Base-by-base conservation (phyloP, 2,888 invertebrate species). In the Tineola bisselliella region DNA sequence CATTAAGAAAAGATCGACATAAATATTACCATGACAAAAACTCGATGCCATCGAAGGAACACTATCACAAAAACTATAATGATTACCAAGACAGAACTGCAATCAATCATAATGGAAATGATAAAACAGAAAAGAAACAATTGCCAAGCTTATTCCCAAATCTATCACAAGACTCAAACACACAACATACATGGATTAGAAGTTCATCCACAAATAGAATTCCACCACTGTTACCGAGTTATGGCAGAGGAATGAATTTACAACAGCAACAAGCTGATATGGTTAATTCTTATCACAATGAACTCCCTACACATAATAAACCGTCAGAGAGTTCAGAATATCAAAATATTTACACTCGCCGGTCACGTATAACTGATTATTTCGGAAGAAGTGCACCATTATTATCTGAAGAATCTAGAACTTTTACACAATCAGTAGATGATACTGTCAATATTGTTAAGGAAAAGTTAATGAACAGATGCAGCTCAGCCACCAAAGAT, bases 291-390 rank as follows among this genome's bases (percentile, higher is more conserved):
- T 25, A 6, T 43, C 12, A 43, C 8, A 8, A 43, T 43, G 43
- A 43, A 5, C 3, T 43, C 5, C 43, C 12, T 43, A 43, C 2
- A 43, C 12, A 13, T n/a, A 43, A 43, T 8, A 33, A 43, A 5
- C 13, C 3, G 13, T 13, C 43, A 43, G 38, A 43, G 3, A 3
- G 43, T 25, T 25, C 25, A 25, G 25, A 25, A 43, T 13, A 43
- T 43, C 5, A n/a, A 10, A 11, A 33, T 11, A 11, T 17, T n/a
- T 57, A n/a, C 57, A 19, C 5, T 25, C 62, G n/a, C 5, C 75
- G 87, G 62, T 86, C 86, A 38, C 86, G 84, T 18, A 69, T 86
- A n/a, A 84, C 84, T 48, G 86, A 86, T 64, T 81, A 87, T 64
- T 87, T 84, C 68, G 79, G 75, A 17, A 70, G 75, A 1, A 79